Evolutionary conservation across 1,140 invertebrate genomes (phyloP).

Genomic region (Drosophila pruinosa): DNA sequence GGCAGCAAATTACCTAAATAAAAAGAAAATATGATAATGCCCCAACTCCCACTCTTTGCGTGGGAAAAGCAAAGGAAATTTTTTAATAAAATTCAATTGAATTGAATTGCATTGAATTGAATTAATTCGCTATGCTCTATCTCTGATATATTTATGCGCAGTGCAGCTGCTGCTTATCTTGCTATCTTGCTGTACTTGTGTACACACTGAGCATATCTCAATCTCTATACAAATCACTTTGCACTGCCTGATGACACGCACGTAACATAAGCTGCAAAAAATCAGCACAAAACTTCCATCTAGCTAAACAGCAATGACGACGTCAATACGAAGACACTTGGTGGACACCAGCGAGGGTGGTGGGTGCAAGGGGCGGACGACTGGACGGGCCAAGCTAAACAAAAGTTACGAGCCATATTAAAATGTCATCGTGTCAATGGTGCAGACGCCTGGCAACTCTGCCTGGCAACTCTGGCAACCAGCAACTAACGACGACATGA

Average conservation of each 20-base stretch:
- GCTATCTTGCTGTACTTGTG: background rate
- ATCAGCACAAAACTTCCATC: slow-evolving; percentile 39
- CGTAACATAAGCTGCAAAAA: slow-evolving; percentile 41
- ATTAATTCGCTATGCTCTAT: background rate
- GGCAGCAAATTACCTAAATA: slow-evolving; percentile 71
- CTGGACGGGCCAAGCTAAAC: slow-evolving; percentile 57
- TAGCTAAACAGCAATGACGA: slow-evolving; percentile 66
- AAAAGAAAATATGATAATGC: slow-evolving; percentile 53
- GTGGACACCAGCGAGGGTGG: background rate
- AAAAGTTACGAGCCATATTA: slow-evolving; percentile 78
- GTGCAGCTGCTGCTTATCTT: slow-evolving; percentile 24
- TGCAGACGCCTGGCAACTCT: slow-evolving; percentile 35
- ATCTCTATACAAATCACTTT: slow-evolving; percentile 47
- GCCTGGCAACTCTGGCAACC: slow-evolving; percentile 20
- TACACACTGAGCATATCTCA: slow-evolving; percentile 23
- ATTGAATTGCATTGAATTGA: slow-evolving; percentile 23
- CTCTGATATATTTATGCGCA: background rate
- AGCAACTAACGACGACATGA: slow-evolving; percentile 77
- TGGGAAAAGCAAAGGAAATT: slow-evolving; percentile 50
- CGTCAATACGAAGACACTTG: slow-evolving; percentile 40
- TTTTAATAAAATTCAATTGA: slow-evolving; percentile 20
- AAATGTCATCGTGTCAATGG: slow-evolving; percentile 79
- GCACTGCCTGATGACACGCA: slow-evolving; percentile 41
- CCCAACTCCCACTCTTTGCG: background rate
- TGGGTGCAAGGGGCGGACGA: background rate